These are phyloP conservation scores for Coilia nasus DNA, from an alignment of 2,797 vertebrate genomes.

Conservation along the genomic window DNA sequence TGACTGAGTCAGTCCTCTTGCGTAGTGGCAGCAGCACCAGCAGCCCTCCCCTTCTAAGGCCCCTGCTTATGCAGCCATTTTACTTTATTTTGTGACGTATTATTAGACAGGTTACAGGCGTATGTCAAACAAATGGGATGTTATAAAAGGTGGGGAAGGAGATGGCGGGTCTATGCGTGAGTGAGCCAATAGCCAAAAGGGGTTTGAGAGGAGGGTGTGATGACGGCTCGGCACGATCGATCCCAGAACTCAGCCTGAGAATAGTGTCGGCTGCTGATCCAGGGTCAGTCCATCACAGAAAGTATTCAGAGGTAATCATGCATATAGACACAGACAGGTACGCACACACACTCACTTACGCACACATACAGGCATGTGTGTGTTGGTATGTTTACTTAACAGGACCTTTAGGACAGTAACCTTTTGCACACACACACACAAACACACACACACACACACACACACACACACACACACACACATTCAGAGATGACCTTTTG, in stretches of 20 bases:
- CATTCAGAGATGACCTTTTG: background rate
- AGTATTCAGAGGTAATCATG: background rate
- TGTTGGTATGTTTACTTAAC: background rate
- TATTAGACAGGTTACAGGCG: background rate
- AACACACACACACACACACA: background rate
- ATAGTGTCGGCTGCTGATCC: background rate
- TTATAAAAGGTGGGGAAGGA: background rate
- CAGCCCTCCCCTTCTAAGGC: background rate
- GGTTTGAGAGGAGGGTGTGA: background rate
- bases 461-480: slow-evolving; percentile 3
- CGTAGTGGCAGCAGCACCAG: background rate
- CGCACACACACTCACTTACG: background rate
- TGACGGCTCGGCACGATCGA: background rate
- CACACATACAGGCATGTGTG: background rate
- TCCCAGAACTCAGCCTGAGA: background rate
- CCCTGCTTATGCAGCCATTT: background rate
- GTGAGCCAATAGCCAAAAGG: background rate
- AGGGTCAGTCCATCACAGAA: background rate
- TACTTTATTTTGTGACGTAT: too few species aligned
- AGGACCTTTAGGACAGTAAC: background rate
- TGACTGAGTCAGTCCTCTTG: background rate
- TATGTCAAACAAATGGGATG: background rate
- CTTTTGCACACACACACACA: background rate
- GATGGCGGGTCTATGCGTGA: background rate
- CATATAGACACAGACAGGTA: background rate